A percentile compares a stretch with the other conserved stretches of the same genome.
These are phyloP conservation scores for Melanostigma gelatinosum DNA, from an alignment of 2,113 vertebrate species.

Conservation along the genomic window DNA sequence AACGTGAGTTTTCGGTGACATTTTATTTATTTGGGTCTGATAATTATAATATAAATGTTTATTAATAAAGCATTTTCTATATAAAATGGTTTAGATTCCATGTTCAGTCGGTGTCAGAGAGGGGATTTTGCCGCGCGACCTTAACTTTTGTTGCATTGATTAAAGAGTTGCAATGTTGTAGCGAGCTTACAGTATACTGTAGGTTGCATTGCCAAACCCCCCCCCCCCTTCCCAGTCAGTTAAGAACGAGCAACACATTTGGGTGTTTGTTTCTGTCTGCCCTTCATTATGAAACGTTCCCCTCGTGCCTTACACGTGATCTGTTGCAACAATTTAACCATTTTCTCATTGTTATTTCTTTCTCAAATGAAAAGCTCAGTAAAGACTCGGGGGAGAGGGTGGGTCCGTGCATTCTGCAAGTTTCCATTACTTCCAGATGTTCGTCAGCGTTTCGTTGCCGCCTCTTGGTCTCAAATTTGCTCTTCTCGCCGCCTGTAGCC, in stretches of 20 bases:
- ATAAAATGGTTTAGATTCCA: no score
- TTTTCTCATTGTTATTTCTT: constrained; percentile 39
- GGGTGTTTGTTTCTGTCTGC: constrained; percentile 6
- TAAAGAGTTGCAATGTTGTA: neutral
- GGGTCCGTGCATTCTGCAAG: constrained; percentile 72
- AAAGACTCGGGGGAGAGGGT: constrained; percentile 82
- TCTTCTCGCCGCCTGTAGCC: constrained; percentile 23
- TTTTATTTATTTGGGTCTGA: neutral
- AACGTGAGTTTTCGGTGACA: fast-evolving
- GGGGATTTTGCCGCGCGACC: neutral
- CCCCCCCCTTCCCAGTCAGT: neutral
- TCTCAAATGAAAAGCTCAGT: constrained; percentile 36
- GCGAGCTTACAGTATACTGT: neutral
- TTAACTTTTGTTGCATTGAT: constrained; percentile 13
- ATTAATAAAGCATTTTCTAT: neutral
- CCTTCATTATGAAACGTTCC: constrained; percentile 18
- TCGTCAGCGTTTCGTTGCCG: constrained; percentile 53
- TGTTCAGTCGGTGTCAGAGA: neutral
- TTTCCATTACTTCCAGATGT: constrained; percentile 87
- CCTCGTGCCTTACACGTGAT: neutral
- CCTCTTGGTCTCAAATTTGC: constrained; percentile 55
- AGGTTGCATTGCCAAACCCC: neutral
- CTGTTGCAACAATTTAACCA: constrained; percentile 20
- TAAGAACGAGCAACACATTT: constrained; percentile 1
- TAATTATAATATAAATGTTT: neutral